phyloP scores from a whole-genome alignment of 2,888 invertebrate genomes.

The Nephrotoma guestfalica region DNA sequence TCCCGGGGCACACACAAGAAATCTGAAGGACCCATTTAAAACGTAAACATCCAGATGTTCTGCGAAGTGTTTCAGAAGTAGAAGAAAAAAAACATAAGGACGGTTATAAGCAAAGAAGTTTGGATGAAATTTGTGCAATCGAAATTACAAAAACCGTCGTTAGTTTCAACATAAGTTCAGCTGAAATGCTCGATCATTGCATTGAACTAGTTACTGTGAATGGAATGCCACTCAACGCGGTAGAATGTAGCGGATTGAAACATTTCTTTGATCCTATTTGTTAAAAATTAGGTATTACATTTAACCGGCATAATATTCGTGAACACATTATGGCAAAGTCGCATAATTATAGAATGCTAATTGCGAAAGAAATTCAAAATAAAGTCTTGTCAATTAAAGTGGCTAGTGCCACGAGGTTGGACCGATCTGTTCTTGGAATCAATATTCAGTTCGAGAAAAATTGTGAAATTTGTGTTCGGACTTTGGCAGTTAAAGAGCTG shows the following conservation, averaged over 20 bases:
- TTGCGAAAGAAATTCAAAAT: too few relatives aligned
- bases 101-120: not conserved
- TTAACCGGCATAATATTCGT: too few relatives aligned
- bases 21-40: not conserved
- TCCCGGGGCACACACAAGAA: not conserved
- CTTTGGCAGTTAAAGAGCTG: not conserved
- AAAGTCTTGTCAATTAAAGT: conserved; percentile 2
- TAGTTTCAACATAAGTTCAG: not conserved
- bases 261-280: too few relatives aligned
- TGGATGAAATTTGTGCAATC: not conserved
- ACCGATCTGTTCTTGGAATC: not conserved
- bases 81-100: not conserved
- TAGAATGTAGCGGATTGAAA: too few relatives aligned
- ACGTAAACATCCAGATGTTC: conserved; percentile 2
- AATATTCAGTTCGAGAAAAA: conserved; percentile 2
- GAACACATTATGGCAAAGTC: too few relatives aligned
- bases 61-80: not conserved
- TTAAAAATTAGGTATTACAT: too few relatives aligned
- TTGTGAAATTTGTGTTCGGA: not conserved
- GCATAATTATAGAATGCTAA: too few relatives aligned
- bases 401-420: not conserved
- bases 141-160: not conserved
- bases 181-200: not conserved
- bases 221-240: too few relatives aligned
- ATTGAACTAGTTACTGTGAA: conserved; percentile 1